A percentile compares a stretch with the other conserved stretches of the same genome.
Conservation (phyloP, 1,140 invertebrate species). For the Eueides isabella region DNA sequence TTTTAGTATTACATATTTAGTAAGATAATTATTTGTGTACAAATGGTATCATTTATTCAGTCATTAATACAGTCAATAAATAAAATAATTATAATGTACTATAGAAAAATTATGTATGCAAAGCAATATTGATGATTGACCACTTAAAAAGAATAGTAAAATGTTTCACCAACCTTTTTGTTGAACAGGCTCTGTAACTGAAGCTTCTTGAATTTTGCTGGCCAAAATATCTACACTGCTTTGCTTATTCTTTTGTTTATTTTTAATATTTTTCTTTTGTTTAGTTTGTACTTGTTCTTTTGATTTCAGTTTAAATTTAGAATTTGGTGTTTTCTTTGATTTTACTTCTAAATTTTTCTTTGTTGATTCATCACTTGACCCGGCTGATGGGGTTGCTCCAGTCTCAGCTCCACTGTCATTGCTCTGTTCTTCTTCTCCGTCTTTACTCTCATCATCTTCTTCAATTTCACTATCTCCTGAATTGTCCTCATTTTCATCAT, state of each 20-base stretch:
- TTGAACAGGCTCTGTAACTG: conserved; percentile 59
- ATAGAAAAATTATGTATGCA: no score
- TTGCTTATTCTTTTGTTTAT: conserved; percentile 35
- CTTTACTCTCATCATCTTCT: conserved; percentile 44
- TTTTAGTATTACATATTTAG: no score
- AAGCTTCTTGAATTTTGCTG: conserved; percentile 57
- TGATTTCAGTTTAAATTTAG: neutral
- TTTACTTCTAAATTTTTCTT: conserved; percentile 37
- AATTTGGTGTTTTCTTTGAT: conserved; percentile 26
- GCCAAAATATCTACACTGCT: conserved; percentile 55
- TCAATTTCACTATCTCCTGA: conserved; percentile 41
- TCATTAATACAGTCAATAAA: no score
- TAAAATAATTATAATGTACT: no score
- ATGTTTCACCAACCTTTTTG: conserved; percentile 55
- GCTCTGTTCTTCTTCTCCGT: conserved; percentile 37
- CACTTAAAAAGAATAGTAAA: neutral
- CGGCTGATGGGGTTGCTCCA: conserved; percentile 35
- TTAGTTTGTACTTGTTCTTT: conserved; percentile 26
- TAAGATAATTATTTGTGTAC: no score
- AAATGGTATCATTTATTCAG: no score
- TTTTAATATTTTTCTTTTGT: conserved; percentile 33
- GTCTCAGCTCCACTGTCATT: conserved; percentile 56
- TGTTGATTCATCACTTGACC: conserved; percentile 39
- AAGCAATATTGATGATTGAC: no score
- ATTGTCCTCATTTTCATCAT: conserved; percentile 39